phyloP scores from a whole-genome alignment of 1,140 invertebrate genomes.

The Drosophila prosaltans region DNA sequence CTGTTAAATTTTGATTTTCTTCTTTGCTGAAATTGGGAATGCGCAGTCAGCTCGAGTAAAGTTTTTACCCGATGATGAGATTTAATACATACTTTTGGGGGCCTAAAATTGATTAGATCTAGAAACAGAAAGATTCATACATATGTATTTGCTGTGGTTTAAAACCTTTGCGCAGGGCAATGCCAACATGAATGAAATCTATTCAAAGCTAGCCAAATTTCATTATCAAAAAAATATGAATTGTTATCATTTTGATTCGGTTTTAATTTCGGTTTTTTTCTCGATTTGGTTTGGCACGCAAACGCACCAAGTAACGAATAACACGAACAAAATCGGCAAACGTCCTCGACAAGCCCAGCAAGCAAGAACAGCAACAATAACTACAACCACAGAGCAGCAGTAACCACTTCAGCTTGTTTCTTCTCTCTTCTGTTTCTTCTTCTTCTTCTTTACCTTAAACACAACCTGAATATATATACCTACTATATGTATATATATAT shows the following conservation, averaged over 20 bases:
- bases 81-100: conserved; percentile 3
- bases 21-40: conserved; percentile 57
- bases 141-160: background rate
- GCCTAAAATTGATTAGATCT: background rate
- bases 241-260: conserved; percentile 40
- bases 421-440: conserved; percentile 29
- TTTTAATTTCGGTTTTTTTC: conserved; percentile 12
- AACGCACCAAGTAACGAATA: conserved; percentile 57
- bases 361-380: conserved; percentile 40
- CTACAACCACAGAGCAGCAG: conserved; percentile 17
- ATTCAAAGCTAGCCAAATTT: conserved; percentile 49
- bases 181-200: conserved; percentile 2
- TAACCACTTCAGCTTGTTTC: conserved; percentile 47
- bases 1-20: conserved; percentile 66
- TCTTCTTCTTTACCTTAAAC: conserved; percentile 35
- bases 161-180: conserved; percentile 47
- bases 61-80: conserved; percentile 17
- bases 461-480: conserved; percentile 62
- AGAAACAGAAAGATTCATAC: background rate
- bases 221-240: conserved; percentile 57
- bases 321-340: conserved; percentile 46
- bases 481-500: conserved; percentile 28
- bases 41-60: conserved; percentile 69
- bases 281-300: conserved; percentile 70
- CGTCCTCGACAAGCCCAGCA: conserved; percentile 74